Evolutionary conservation across 2,797 vertebrate species (phyloP).

Genomic region (Selene dorsalis): DNA sequence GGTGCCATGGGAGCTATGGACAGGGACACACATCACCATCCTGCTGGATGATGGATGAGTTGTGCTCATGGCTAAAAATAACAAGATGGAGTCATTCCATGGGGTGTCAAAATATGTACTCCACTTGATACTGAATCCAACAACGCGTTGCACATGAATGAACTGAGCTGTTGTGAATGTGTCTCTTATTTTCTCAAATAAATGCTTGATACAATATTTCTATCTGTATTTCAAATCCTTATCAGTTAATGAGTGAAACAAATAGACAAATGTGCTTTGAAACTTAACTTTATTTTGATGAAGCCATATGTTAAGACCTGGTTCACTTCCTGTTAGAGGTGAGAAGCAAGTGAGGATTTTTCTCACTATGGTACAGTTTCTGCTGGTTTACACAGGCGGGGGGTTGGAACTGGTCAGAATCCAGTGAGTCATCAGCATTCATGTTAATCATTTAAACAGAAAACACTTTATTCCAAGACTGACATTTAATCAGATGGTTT

Average conservation of each 20-base stretch:
- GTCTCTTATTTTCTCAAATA: background rate
- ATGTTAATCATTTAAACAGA: too few species aligned
- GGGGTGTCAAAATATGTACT: constrained; percentile 61
- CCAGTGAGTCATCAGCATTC: too few species aligned
- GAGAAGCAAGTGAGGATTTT: too few species aligned
- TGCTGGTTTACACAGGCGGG: too few species aligned
- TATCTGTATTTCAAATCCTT: too few species aligned
- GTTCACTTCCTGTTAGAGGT: too few species aligned
- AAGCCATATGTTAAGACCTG: too few species aligned
- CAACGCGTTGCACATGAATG: constrained; percentile 44
- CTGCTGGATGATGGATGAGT: constrained; percentile 49
- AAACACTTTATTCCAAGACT: too few species aligned
- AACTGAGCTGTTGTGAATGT: constrained; percentile 20
- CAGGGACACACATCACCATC: constrained; percentile 41
- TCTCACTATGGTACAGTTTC: too few species aligned
- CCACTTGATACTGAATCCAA: constrained; percentile 51
- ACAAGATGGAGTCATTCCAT: constrained; percentile 61
- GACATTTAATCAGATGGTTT: background rate
- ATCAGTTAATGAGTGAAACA: background rate
- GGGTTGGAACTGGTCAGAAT: too few species aligned
- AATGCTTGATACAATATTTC: background rate
- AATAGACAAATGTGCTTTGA: background rate
- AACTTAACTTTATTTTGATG: background rate
- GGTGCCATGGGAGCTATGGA: constrained; percentile 38
- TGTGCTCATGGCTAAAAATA: constrained; percentile 64